phyloP scores from a whole-genome alignment of 2,797 vertebrate genomes.

The Mionectes olivaceus region DNA sequence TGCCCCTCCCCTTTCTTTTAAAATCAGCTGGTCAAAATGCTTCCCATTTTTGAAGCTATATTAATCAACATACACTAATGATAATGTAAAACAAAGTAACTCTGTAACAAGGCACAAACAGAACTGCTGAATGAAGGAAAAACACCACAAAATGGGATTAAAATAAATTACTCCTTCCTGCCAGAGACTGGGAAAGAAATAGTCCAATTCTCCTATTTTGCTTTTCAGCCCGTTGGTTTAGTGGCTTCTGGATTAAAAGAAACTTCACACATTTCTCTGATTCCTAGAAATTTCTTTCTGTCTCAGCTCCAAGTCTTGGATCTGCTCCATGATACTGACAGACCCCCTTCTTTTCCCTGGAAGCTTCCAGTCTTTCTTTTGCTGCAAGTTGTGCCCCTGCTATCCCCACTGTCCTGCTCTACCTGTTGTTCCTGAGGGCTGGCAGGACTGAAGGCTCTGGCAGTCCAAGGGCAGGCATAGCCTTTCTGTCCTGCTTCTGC shows the following conservation, averaged over 20 bases:
- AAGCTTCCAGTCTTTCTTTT: not conserved
- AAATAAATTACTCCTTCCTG: not conserved
- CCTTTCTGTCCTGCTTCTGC: not conserved
- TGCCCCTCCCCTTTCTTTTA: not conserved
- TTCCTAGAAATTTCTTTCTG: not conserved
- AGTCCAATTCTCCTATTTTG: not conserved
- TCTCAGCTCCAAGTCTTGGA: not conserved
- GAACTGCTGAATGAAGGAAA: slow-evolving; percentile 6
- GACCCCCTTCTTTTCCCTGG: not conserved
- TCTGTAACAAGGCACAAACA: not conserved
- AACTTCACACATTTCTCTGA: not conserved
- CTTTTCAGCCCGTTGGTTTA: not conserved
- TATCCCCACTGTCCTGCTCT: not conserved
- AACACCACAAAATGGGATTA: not conserved
- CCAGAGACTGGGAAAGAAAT: not conserved
- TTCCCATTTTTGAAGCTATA: not conserved
- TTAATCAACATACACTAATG: not conserved
- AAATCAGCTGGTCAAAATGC: not conserved
- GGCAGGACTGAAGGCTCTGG: not conserved
- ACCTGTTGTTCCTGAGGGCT: fast-evolving
- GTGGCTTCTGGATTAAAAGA: not conserved
- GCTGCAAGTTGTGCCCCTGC: not conserved
- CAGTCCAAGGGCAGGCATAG: not conserved
- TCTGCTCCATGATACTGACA: not conserved
- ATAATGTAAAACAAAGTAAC: not conserved